These are phyloP conservation scores for Leucosticte australis DNA, from an alignment of 2,113 vertebrate species.

Conservation along the genomic window DNA sequence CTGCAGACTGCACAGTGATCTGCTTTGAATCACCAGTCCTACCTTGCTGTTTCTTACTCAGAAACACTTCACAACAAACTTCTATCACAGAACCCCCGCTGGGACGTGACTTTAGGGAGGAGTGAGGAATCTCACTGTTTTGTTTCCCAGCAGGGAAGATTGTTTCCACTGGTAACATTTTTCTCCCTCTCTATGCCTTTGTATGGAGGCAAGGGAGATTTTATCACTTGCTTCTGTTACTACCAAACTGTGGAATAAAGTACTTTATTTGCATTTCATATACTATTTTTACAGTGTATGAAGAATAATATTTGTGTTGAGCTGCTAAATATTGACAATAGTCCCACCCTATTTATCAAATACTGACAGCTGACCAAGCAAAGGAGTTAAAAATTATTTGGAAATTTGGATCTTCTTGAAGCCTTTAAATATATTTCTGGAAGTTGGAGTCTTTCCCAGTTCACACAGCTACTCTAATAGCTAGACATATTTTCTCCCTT, in stretches of 20 bases:
- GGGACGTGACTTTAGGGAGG: not conserved
- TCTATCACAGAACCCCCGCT: not conserved
- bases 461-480: conserved; percentile 25
- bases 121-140: not conserved
- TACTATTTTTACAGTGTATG: conserved; percentile 14
- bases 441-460: conserved; percentile 31
- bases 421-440: conserved; percentile 1
- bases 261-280: conserved; percentile 25
- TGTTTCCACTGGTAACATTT: conserved; percentile 9
- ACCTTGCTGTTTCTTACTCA: not conserved
- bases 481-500: conserved; percentile 33
- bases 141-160: not conserved
- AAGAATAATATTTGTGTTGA: conserved; percentile 42
- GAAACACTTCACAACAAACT: not conserved
- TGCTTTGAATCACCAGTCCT: not conserved
- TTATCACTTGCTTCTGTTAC: conserved; percentile 11
- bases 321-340: conserved; percentile 36
- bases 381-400: conserved; percentile 10
- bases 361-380: conserved; percentile 47
- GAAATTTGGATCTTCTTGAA: conserved; percentile 23
- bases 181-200: conserved; percentile 15
- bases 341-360: conserved; percentile 42
- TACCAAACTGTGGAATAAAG: not conserved
- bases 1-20: not conserved
- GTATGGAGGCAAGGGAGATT: conserved; percentile 17